Conservation (phyloP, 2,113 vertebrate genomes). For the Leptobrachium leishanense region DNA sequence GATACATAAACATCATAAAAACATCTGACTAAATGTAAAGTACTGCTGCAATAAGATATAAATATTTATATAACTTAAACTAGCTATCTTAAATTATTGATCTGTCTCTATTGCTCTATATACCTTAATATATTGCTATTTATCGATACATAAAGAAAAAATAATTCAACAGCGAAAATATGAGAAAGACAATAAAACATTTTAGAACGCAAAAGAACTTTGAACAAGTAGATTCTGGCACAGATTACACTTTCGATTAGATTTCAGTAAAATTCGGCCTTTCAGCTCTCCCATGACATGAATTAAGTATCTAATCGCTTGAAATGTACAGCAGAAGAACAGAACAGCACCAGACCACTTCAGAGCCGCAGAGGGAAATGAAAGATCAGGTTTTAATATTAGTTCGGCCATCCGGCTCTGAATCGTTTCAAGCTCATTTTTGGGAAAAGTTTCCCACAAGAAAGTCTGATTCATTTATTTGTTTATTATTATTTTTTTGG, state of each 20-base stretch:
- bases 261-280: conserved; percentile 13
- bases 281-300: conserved; percentile 47
- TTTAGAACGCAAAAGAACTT: neutral
- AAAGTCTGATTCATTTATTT: conserved; percentile 1
- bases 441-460: conserved; percentile 7
- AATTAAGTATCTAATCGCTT: conserved; percentile 55
- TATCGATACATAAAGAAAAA: no score
- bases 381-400: neutral
- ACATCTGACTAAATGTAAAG: no score
- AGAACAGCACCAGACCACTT: neutral
- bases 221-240: neutral
- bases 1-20: no score
- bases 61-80: no score
- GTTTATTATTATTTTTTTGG: no score
- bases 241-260: neutral
- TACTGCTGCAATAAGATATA: no score
- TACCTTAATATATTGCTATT: no score
- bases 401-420: conserved; percentile 8
- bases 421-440: conserved; percentile 7
- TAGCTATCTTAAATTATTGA: no score
- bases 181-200: neutral
- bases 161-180: no score
- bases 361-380: neutral
- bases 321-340: conserved; percentile 49
- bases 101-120: no score